A percentile compares a stretch with the other conserved stretches of the same genome.
phyloP scores from a whole-genome alignment of 1,140 invertebrate species.

The Drosophila parvula region DNA sequence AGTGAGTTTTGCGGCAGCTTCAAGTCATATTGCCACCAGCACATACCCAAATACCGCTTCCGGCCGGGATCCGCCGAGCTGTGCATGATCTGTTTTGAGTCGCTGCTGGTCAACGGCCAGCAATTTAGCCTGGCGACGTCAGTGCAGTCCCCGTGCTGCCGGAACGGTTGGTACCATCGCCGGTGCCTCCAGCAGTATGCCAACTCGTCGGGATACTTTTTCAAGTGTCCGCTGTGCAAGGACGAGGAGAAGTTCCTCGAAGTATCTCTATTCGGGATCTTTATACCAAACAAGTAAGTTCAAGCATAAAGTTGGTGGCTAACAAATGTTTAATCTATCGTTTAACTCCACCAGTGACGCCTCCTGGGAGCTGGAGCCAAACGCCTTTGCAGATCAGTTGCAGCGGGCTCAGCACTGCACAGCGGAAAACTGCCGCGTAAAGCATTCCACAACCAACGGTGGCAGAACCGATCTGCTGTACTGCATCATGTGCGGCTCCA shows the following conservation, averaged over 20 bases:
- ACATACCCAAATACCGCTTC: neutral
- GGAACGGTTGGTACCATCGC: slow-evolving; percentile 60
- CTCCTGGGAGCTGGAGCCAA: slow-evolving; percentile 42
- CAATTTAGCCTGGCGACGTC: slow-evolving; percentile 23
- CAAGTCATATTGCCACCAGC: slow-evolving; percentile 50
- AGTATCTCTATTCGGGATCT: slow-evolving; percentile 41
- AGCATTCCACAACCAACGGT: no score
- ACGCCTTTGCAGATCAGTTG: slow-evolving; percentile 39
- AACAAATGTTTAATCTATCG: no score
- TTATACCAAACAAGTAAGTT: slow-evolving; percentile 48
- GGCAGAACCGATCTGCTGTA: neutral
- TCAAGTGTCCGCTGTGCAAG: slow-evolving; percentile 69
- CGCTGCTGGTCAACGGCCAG: neutral
- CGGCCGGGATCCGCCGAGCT: neutral
- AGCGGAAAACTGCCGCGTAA: neutral
- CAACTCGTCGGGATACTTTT: slow-evolving; percentile 61
- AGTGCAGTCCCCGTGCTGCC: slow-evolving; percentile 47
- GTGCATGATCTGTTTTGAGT: slow-evolving; percentile 53
- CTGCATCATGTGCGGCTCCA: slow-evolving; percentile 50
- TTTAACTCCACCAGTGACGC: slow-evolving; percentile 42
- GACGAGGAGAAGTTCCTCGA: slow-evolving; percentile 15
- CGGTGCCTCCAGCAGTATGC: slow-evolving; percentile 55
- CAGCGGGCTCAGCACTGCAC: neutral
- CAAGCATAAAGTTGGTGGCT: neutral
- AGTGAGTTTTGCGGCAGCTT: slow-evolving; percentile 39